phyloP scores from a whole-genome alignment of 2,888 invertebrate species.

The Noctua janthina region DNA sequence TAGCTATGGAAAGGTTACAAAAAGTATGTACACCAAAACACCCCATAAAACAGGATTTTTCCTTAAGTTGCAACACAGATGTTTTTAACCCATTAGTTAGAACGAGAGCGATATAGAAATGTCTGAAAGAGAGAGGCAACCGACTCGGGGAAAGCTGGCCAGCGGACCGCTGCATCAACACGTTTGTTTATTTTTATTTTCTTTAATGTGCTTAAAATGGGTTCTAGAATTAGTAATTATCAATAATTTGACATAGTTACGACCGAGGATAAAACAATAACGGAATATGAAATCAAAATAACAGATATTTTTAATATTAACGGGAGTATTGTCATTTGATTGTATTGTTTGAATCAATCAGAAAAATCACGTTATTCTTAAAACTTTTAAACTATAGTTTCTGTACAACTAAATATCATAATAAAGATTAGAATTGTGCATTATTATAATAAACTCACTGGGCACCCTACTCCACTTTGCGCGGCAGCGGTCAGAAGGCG shows the following conservation, averaged over 20 bases:
- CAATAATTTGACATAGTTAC: too few species aligned
- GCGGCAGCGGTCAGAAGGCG: slow-evolving; percentile 91
- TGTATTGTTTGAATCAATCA: neutral
- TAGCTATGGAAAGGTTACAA: neutral
- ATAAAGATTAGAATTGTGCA: slow-evolving; percentile 5
- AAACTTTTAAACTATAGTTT: neutral
- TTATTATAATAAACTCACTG: slow-evolving; percentile 62
- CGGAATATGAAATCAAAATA: neutral
- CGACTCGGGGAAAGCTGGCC: slow-evolving; percentile 83
- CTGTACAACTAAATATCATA: neutral
- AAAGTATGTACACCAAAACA: neutral
- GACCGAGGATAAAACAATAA: neutral
- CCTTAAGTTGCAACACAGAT: slow-evolving; percentile 75
- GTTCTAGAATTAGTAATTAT: neutral
- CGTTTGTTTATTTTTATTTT: slow-evolving; percentile 66
- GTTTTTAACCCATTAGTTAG: slow-evolving; percentile 67
- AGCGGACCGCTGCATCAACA: slow-evolving; percentile 80
- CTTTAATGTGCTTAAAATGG: neutral
- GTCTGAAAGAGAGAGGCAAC: slow-evolving; percentile 76
- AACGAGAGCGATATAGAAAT: slow-evolving; percentile 73
- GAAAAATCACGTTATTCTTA: neutral
- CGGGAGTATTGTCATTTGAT: neutral
- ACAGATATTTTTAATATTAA: neutral
- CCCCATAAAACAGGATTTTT: slow-evolving; percentile 48
- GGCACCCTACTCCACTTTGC: slow-evolving; percentile 89